These are phyloP conservation scores for Salminus brasiliensis DNA, from an alignment of 2,113 vertebrate genomes.

Conservation along the genomic window DNA sequence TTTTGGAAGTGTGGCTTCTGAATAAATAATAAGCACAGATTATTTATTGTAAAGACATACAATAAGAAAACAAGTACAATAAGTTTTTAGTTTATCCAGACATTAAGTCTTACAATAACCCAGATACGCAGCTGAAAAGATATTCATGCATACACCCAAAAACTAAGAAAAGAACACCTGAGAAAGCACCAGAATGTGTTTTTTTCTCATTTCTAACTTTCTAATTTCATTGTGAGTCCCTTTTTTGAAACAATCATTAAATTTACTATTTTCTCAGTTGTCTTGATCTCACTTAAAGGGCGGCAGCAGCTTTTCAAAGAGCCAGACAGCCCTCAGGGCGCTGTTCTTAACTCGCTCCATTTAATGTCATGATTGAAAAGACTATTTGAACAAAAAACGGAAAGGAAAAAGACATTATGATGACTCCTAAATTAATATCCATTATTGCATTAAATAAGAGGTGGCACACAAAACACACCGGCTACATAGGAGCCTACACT, in stretches of 20 bases:
- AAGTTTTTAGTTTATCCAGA: too few relatives aligned
- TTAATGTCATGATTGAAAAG: background rate
- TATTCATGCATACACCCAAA: too few relatives aligned
- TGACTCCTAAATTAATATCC: background rate
- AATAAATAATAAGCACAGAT: too few relatives aligned
- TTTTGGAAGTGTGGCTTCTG: too few relatives aligned
- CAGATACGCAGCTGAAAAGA: too few relatives aligned
- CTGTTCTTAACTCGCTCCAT: background rate
- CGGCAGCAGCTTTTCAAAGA: background rate
- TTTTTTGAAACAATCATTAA: background rate
- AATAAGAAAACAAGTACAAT: too few relatives aligned
- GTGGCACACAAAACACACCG: background rate
- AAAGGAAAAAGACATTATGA: background rate
- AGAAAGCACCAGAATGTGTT: too few relatives aligned
- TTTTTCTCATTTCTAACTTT: too few relatives aligned
- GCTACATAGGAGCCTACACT: background rate
- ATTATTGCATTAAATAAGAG: background rate
- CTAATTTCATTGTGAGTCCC: background rate
- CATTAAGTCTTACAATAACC: too few relatives aligned
- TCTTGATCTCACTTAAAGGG: background rate
- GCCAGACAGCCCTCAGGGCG: too few relatives aligned
- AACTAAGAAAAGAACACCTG: too few relatives aligned
- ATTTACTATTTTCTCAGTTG: background rate
- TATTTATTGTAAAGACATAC: too few relatives aligned
- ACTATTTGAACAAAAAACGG: background rate